Evolutionary conservation across 2,113 vertebrate genomes (phyloP).

Genomic region (Falcunculus frontatus): DNA sequence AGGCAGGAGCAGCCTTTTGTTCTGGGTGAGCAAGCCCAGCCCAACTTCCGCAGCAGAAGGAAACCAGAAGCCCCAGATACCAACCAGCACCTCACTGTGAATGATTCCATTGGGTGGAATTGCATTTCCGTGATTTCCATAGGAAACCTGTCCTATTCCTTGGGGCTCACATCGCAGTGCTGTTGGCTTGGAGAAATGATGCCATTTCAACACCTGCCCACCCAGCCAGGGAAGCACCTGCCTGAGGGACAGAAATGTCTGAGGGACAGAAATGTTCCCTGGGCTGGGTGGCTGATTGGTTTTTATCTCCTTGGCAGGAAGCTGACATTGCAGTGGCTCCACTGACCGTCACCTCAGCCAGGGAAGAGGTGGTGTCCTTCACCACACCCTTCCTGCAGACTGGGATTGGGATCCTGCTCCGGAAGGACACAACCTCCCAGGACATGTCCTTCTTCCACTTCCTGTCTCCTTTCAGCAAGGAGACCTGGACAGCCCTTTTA

Average conservation of each 20-base stretch:
- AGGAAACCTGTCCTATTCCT: background rate
- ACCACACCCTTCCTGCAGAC: slow-evolving; percentile 86
- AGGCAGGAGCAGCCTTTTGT: background rate
- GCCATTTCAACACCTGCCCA: rapidly evolving
- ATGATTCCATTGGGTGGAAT: background rate
- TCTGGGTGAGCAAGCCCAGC: background rate
- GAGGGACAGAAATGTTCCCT: background rate
- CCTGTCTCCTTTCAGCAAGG: slow-evolving; percentile 81
- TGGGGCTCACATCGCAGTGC: background rate
- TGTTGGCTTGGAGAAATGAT: background rate
- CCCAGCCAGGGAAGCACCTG: background rate
- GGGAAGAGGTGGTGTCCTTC: slow-evolving; percentile 82
- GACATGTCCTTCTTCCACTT: slow-evolving; percentile 76
- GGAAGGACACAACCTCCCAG: slow-evolving; percentile 59
- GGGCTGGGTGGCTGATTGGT: background rate
- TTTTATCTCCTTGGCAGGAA: slow-evolving; percentile 64
- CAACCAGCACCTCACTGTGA: background rate
- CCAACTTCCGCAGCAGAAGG: background rate
- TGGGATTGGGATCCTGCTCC: slow-evolving; percentile 82
- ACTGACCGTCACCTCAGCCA: slow-evolving; percentile 74
- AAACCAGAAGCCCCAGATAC: background rate
- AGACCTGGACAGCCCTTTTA: slow-evolving; percentile 83
- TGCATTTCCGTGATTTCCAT: background rate
- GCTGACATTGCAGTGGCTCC: slow-evolving; percentile 85
- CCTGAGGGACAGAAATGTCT: background rate